Evolutionary conservation across 2,888 invertebrate genomes (phyloP).

Genomic region (Tricholauxania praeusta): DNA sequence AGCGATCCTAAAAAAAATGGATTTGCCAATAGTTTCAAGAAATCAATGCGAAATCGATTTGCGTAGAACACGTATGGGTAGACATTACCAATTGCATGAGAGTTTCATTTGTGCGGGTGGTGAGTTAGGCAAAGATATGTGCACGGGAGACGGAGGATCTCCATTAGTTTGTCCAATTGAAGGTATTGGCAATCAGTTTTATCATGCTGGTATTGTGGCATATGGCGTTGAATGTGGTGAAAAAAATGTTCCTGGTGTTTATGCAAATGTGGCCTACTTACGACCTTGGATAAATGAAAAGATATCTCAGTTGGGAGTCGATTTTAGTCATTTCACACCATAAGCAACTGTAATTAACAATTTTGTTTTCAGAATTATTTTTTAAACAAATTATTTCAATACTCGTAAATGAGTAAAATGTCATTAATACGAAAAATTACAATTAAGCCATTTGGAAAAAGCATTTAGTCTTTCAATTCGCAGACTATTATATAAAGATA

Average conservation of each 20-base stretch:
- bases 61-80: slow-evolving; percentile 76
- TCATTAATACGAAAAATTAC: too few species aligned
- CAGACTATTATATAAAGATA: too few species aligned
- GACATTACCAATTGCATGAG: slow-evolving; percentile 74
- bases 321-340: not conserved
- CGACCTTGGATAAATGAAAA: slow-evolving; percentile 76
- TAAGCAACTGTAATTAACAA: not conserved
- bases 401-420: too few species aligned
- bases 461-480: too few species aligned
- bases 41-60: slow-evolving; percentile 68
- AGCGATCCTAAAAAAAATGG: slow-evolving; percentile 77
- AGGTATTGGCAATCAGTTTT: slow-evolving; percentile 50
- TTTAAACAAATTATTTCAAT: too few species aligned
- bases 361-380: too few species aligned
- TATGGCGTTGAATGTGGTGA: slow-evolving; percentile 86
- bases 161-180: slow-evolving; percentile 80
- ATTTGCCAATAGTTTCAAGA: slow-evolving; percentile 76
- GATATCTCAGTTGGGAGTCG: slow-evolving; percentile 40
- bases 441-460: too few species aligned
- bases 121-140: slow-evolving; percentile 77
- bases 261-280: slow-evolving; percentile 75
- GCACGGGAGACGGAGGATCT: slow-evolving; percentile 83
- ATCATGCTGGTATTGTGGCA: slow-evolving; percentile 76
- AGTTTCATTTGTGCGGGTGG: slow-evolving; percentile 86
- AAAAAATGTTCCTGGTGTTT: slow-evolving; percentile 78